Conservation (phyloP, 2,888 invertebrate genomes). For the Lampropteryx suffumata region DNA sequence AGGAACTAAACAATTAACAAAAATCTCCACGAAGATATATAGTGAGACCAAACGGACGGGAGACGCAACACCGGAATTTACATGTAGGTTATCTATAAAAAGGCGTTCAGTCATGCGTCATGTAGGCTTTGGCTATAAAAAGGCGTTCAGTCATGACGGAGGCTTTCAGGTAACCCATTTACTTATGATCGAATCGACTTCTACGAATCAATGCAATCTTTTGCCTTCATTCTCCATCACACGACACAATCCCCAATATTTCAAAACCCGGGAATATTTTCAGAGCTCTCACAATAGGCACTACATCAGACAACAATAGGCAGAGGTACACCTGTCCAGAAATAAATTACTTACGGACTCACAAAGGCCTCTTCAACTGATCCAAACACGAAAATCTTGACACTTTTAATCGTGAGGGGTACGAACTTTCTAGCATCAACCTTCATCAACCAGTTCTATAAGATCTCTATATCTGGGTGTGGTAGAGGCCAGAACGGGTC, state of each 20-base stretch:
- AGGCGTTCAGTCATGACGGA: too few species aligned
- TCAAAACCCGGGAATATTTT: conserved; percentile 4
- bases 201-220: conserved; percentile 11
- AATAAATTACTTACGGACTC: conserved; percentile 50
- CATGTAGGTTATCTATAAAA: too few species aligned
- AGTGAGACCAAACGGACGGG: too few species aligned
- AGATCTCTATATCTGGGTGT: conserved; percentile 16
- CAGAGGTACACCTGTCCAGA: conserved; percentile 43
- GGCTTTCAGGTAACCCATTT: too few species aligned
- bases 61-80: too few species aligned
- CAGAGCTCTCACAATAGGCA: conserved; percentile 28
- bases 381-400: conserved; percentile 59
- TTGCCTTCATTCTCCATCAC: neutral
- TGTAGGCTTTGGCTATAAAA: too few species aligned
- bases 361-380: conserved; percentile 61
- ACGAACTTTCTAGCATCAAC: conserved; percentile 19
- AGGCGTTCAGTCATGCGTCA: too few species aligned
- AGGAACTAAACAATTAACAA: too few species aligned
- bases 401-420: conserved; percentile 43
- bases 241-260: conserved; percentile 18
- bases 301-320: conserved; percentile 24
- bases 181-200: too few species aligned
- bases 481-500: conserved; percentile 30
- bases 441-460: conserved; percentile 22
- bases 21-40: too few species aligned